Evolutionary conservation across 2,797 vertebrate genomes (phyloP).

Genomic region (Neomorphus geoffroyi): DNA sequence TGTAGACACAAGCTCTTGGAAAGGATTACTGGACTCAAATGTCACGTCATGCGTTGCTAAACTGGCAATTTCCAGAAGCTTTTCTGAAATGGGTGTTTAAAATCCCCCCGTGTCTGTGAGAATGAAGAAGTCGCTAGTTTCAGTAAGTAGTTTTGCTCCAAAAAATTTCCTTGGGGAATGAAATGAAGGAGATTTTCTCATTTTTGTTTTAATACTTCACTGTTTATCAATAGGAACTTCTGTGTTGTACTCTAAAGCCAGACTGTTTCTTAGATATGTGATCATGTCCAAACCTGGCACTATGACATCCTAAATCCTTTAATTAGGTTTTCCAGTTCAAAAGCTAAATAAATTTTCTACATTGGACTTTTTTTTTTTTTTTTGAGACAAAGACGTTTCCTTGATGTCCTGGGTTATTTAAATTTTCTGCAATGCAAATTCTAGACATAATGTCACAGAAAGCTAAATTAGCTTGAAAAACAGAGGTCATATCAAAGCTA

Average conservation of each 20-base stretch:
- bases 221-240: conserved; percentile 38
- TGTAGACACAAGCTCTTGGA: background rate
- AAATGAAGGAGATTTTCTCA: background rate
- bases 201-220: background rate
- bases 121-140: background rate
- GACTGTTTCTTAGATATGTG: conserved; percentile 8
- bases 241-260: conserved; percentile 31
- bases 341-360: conserved; percentile 4
- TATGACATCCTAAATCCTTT: background rate
- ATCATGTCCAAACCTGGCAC: conserved; percentile 16
- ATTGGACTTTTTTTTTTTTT: conserved; percentile 1
- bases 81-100: background rate
- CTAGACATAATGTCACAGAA: background rate
- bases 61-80: background rate
- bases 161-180: background rate
- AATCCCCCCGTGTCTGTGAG: background rate
- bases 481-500: background rate
- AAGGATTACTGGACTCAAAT: background rate
- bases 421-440: conserved; percentile 23
- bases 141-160: background rate
- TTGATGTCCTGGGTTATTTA: background rate
- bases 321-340: conserved; percentile 6
- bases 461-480: conserved; percentile 18
- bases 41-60: background rate
- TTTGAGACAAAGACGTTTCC: background rate